These are phyloP conservation scores for Scomber japonicus DNA, from an alignment of 2,113 vertebrate genomes.

Conservation along the genomic window DNA sequence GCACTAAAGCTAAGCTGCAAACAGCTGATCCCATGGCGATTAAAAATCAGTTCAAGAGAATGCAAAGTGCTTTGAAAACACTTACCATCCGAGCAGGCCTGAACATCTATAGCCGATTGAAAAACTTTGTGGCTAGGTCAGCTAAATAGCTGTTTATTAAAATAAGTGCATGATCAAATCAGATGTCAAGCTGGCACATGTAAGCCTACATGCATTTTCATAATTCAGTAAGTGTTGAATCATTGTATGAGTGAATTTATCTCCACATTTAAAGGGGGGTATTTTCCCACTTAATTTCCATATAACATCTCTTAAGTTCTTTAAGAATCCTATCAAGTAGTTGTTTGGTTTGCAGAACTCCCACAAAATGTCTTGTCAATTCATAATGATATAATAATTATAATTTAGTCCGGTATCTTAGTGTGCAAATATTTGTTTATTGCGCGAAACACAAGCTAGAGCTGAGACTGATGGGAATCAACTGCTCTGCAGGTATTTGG, in stretches of 20 bases:
- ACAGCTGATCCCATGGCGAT: background rate
- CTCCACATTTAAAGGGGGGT: conserved; percentile 27
- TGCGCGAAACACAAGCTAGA: too few relatives aligned
- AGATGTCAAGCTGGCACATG: background rate
- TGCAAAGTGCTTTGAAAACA: conserved; percentile 12
- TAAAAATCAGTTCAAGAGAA: background rate
- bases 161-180: conserved; percentile 16
- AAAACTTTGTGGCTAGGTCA: background rate
- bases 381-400: too few relatives aligned
- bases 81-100: background rate
- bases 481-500: too few relatives aligned
- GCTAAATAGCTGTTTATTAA: background rate
- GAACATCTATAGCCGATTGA: background rate
- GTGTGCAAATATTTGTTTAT: too few relatives aligned
- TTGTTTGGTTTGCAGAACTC: background rate
- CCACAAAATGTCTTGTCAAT: too few relatives aligned
- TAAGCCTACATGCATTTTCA: background rate
- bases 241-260: conserved; percentile 11
- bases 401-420: too few relatives aligned
- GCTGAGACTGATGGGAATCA: too few relatives aligned
- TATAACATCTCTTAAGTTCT: too few relatives aligned
- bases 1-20: conserved; percentile 15
- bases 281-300: background rate
- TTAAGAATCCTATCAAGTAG: background rate
- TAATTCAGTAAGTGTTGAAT: conserved; percentile 33